phyloP scores from a whole-genome alignment of 1,140 invertebrate genomes.

The Lethrus apterus region DNA sequence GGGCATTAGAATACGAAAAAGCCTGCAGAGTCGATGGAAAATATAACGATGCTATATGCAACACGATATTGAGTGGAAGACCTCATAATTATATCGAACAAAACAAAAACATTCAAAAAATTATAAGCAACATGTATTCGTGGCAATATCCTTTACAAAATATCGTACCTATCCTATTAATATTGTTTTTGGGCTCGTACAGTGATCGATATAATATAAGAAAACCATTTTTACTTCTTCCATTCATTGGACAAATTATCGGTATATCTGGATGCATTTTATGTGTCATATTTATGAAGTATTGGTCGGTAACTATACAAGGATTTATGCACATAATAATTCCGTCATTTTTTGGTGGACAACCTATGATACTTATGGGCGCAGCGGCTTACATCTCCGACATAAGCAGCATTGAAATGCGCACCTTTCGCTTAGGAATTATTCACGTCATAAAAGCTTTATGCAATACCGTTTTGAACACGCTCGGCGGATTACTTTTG shows the following conservation, averaged over 20 bases:
- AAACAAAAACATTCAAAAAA: constrained; percentile 30
- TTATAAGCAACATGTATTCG: constrained; percentile 35
- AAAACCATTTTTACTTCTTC: constrained; percentile 56
- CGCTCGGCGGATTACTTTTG: constrained; percentile 34
- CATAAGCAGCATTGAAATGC: constrained; percentile 45
- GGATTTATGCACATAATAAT: constrained; percentile 48
- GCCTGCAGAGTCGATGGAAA: constrained; percentile 29
- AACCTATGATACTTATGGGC: constrained; percentile 47
- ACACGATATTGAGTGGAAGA: constrained; percentile 43
- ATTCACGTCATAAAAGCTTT: constrained; percentile 46
- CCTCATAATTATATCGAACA: constrained; percentile 24
- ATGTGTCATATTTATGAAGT: constrained; percentile 45
- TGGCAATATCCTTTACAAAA: constrained; percentile 38
- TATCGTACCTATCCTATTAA: constrained; percentile 47
- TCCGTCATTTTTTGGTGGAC: constrained; percentile 48
- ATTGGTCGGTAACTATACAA: constrained; percentile 46
- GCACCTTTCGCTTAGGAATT: constrained; percentile 50
- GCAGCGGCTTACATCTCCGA: constrained; percentile 53
- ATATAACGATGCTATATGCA: constrained; percentile 33
- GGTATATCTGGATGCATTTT: constrained; percentile 44
- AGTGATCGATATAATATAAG: constrained; percentile 54
- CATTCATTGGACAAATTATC: constrained; percentile 51
- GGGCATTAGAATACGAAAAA: constrained; percentile 33
- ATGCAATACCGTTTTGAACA: constrained; percentile 25
- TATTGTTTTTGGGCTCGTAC: constrained; percentile 57